These are phyloP conservation scores for Eulithis testata DNA, from an alignment of 2,888 invertebrate species.

Conservation along the genomic window DNA sequence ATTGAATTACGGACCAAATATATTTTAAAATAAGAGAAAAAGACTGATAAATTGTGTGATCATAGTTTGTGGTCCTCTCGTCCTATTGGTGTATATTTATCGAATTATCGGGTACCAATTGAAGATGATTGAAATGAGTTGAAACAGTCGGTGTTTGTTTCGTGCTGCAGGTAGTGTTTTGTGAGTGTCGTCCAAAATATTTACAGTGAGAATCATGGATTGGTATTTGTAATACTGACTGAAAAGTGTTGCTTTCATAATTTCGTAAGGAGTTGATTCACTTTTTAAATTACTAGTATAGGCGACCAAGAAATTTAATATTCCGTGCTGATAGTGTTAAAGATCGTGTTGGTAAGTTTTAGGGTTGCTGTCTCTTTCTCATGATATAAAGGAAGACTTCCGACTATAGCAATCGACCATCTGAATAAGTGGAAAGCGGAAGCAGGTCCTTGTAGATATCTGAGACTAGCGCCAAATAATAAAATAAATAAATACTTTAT, in stretches of 20 bases:
- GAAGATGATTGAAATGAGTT: constrained; percentile 30
- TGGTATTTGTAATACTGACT: not conserved
- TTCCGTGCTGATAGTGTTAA: not conserved
- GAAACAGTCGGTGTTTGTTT: constrained; percentile 17
- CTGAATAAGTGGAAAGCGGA: no score
- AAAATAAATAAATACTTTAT: no score
- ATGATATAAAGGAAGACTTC: not conserved
- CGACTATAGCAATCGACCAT: not conserved
- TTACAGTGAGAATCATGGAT: constrained; percentile 14
- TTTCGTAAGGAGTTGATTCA: constrained; percentile 11
- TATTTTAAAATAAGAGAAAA: constrained; percentile 17
- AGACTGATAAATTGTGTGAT: constrained; percentile 38
- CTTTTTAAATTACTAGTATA: no score
- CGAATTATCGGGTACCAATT: constrained; percentile 55
- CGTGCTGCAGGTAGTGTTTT: not conserved
- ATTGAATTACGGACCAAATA: constrained; percentile 23
- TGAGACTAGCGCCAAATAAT: no score
- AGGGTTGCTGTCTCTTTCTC: constrained; percentile 25
- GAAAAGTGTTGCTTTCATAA: constrained; percentile 6
- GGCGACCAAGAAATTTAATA: no score
- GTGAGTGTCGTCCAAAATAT: constrained; percentile 4
- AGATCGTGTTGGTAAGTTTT: constrained; percentile 19
- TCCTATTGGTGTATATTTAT: constrained; percentile 43
- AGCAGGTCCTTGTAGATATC: no score
- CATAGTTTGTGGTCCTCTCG: constrained; percentile 27